phyloP scores from a whole-genome alignment of 2,113 vertebrate genomes.

The Chloebia gouldiae region DNA sequence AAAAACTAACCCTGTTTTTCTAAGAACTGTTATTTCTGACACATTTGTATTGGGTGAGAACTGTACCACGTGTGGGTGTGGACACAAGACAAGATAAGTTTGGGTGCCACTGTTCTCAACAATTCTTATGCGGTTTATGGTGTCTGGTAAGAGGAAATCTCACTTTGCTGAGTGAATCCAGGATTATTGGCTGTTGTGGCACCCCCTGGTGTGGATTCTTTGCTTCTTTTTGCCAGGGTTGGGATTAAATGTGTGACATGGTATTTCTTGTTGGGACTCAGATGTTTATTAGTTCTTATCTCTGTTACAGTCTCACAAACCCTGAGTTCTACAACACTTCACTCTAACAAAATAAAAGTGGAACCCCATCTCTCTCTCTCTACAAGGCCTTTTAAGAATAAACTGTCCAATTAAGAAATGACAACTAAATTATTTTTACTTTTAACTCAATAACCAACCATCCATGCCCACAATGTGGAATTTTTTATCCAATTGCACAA shows the following conservation, averaged over 20 bases:
- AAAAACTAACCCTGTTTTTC: neutral
- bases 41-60: neutral
- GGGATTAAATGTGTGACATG: neutral
- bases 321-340: neutral
- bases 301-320: neutral
- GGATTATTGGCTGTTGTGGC: neutral
- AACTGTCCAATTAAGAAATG: neutral
- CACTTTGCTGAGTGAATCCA: neutral
- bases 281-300: neutral
- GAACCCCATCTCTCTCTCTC: neutral
- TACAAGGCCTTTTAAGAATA: neutral
- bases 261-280: neutral
- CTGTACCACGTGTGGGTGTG: no score
- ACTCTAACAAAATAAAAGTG: neutral
- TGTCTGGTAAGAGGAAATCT: neutral
- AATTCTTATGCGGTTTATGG: neutral
- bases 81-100: neutral
- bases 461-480: neutral
- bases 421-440: neutral
- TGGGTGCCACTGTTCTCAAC: fast-evolving
- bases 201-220: neutral
- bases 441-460: neutral
- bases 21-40: neutral
- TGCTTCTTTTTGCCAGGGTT: neutral
- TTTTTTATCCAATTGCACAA: neutral